Conservation (phyloP, 2,113 vertebrate genomes). For the Melanostigma gelatinosum region DNA sequence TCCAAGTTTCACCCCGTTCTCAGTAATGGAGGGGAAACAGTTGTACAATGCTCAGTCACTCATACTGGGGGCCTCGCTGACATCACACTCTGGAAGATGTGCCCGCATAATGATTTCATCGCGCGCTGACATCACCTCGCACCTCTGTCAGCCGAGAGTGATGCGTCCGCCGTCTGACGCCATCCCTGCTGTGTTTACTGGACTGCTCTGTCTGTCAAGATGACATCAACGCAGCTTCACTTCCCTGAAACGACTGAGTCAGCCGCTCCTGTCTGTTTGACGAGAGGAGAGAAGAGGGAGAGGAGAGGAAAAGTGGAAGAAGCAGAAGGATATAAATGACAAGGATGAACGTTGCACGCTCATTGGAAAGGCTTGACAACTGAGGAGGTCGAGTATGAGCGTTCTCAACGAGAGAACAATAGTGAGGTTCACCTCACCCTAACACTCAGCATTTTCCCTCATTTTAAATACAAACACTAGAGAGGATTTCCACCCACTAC, state of each 20-base stretch:
- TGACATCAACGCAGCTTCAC: conserved; percentile 56
- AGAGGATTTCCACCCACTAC: background rate
- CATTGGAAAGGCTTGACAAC: background rate
- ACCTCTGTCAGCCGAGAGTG: conserved; percentile 53
- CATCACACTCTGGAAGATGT: conserved; percentile 49
- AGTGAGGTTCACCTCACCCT: background rate
- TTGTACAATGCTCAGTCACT: conserved; percentile 10
- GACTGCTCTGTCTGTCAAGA: conserved; percentile 40
- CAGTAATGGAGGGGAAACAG: conserved; percentile 4
- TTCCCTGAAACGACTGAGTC: conserved; percentile 61
- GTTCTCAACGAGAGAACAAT: background rate
- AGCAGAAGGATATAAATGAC: background rate
- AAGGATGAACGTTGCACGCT: background rate
- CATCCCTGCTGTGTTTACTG: conserved; percentile 45
- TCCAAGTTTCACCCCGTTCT: conserved; percentile 15
- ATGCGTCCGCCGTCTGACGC: conserved; percentile 52
- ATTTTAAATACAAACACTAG: background rate
- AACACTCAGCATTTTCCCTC: background rate
- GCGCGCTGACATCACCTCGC: conserved; percentile 58
- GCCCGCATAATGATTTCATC: conserved; percentile 54
- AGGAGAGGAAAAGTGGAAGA: background rate
- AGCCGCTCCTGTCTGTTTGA: conserved; percentile 40
- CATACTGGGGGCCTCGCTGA: conserved; percentile 29
- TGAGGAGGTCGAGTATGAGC: background rate
- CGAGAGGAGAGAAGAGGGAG: background rate